These are phyloP conservation scores for Eulemur rufifrons DNA, from an alignment of 2,113 vertebrate species.

Conservation along the genomic window DNA sequence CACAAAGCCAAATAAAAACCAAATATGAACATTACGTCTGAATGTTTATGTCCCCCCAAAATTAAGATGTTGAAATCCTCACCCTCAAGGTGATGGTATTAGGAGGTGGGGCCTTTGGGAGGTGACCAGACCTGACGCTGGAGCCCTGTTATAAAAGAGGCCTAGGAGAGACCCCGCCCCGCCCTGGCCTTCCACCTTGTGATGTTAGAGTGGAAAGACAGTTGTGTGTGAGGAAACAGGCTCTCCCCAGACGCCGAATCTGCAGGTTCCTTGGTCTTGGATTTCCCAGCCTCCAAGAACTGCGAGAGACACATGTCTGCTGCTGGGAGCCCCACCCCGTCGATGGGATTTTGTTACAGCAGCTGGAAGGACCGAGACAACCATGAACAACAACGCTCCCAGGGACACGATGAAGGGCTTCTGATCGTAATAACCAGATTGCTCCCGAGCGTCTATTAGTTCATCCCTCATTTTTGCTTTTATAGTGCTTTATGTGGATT, in stretches of 20 bases:
- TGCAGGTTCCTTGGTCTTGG: neutral
- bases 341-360: neutral
- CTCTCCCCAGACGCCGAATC: too few species aligned
- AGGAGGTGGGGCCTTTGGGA: neutral
- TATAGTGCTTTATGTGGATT: neutral
- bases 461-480: neutral
- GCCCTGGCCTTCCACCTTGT: neutral
- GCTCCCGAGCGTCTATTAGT: neutral
- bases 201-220: neutral
- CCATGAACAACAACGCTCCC: rapidly evolving
- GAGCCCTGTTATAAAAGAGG: neutral
- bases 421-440: neutral
- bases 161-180: neutral
- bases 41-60: neutral
- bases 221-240: neutral
- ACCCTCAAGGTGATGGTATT: neutral
- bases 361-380: neutral
- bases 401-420: rapidly evolving
- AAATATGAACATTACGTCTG: neutral
- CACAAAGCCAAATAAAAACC: neutral
- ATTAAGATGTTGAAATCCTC: neutral
- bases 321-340: too few species aligned
- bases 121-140: too few species aligned
- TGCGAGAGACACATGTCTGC: neutral
- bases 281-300: neutral